phyloP scores from a whole-genome alignment of 1,140 invertebrate genomes.

The Drosophila guanche region DNA sequence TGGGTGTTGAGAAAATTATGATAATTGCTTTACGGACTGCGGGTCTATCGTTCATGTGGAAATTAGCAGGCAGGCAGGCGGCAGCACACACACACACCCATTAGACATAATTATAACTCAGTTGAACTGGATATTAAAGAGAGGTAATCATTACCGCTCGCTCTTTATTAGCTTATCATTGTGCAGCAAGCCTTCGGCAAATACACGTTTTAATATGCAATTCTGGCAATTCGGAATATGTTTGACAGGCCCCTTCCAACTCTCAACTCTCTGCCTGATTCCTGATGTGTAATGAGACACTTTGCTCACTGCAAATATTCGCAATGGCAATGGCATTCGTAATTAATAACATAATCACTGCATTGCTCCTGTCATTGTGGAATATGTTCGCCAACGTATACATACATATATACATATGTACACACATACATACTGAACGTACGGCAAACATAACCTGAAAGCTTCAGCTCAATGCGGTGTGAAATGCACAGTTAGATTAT shows the following conservation, averaged over 20 bases:
- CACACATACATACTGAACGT: background rate
- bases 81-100: background rate
- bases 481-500: background rate
- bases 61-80: slow-evolving; percentile 7
- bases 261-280: background rate
- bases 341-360: slow-evolving; percentile 80
- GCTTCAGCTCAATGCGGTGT: background rate
- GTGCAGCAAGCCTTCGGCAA: no score
- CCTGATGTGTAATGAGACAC: slow-evolving; percentile 60
- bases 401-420: background rate
- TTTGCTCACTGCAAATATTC: slow-evolving; percentile 66
- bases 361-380: slow-evolving; percentile 56
- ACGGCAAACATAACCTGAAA: background rate
- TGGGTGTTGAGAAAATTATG: slow-evolving; percentile 53
- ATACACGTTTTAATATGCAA: no score
- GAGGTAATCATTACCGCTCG: no score
- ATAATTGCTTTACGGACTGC: slow-evolving; percentile 34
- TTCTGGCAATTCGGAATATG: no score
- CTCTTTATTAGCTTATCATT: no score
- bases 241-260: no score
- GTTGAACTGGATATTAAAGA: background rate
- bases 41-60: slow-evolving; percentile 7
- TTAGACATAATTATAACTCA: slow-evolving; percentile 8
- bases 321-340: slow-evolving; percentile 65
- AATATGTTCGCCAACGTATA: slow-evolving; percentile 41